These are phyloP conservation scores for Nebria salina DNA, from an alignment of 2,888 invertebrate genomes.

Conservation along the genomic window DNA sequence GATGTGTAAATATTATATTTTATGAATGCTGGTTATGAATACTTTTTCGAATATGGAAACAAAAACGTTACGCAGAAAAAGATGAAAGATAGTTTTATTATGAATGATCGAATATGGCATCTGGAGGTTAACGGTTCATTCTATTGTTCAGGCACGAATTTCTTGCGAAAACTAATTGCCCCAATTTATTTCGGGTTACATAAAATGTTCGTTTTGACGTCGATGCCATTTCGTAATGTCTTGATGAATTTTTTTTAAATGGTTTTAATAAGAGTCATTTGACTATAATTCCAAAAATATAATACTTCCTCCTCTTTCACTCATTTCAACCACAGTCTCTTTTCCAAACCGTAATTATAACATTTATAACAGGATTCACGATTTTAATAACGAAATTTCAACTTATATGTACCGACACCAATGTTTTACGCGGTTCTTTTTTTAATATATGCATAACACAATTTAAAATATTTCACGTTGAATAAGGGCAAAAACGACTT, in stretches of 20 bases:
- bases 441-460: too few relatives aligned
- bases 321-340: background rate
- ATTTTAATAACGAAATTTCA: background rate
- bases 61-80: background rate
- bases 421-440: background rate
- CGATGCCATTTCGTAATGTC: background rate
- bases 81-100: slow-evolving; percentile 28
- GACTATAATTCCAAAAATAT: background rate
- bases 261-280: slow-evolving; percentile 10
- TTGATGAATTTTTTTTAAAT: slow-evolving; percentile 23
- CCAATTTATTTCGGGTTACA: slow-evolving; percentile 35
- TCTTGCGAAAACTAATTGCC: slow-evolving; percentile 39
- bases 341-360: background rate
- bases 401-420: background rate
- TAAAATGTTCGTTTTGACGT: slow-evolving; percentile 32
- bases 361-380: background rate
- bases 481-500: background rate
- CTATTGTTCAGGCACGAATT: slow-evolving; percentile 35
- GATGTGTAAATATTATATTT: too few relatives aligned
- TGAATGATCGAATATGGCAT: slow-evolving; percentile 35
- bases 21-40: too few relatives aligned
- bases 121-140: slow-evolving; percentile 38
- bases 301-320: background rate
- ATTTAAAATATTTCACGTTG: background rate
- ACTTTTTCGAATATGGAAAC: background rate